phyloP scores from a whole-genome alignment of 2,888 invertebrate genomes.

The Acronicta psi region DNA sequence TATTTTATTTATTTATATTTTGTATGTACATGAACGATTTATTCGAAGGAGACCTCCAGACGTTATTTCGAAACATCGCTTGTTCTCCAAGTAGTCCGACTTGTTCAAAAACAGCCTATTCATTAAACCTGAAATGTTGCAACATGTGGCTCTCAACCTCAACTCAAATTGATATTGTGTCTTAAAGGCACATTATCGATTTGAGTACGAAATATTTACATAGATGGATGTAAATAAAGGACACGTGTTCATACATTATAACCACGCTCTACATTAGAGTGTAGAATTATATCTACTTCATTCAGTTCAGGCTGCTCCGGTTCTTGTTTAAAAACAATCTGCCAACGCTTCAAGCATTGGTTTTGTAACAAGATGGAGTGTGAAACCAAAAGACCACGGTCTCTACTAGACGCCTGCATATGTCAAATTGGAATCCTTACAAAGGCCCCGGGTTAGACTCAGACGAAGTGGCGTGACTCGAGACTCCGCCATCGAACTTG shows the following conservation, averaged over 20 bases:
- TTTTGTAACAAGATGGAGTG: too few relatives aligned
- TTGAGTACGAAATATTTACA: too few relatives aligned
- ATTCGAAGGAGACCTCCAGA: background rate
- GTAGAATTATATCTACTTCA: too few relatives aligned
- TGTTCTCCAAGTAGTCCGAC: slow-evolving; percentile 1
- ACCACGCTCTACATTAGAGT: too few relatives aligned
- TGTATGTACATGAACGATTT: background rate
- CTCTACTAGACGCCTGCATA: background rate
- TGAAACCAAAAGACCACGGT: background rate
- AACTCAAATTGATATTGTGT: slow-evolving; percentile 14
- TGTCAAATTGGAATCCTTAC: background rate
- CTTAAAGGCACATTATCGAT: too few relatives aligned
- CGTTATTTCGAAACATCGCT: slow-evolving; percentile 7
- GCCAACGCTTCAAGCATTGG: too few relatives aligned
- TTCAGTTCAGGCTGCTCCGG: too few relatives aligned
- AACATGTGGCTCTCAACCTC: background rate
- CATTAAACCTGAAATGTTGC: background rate
- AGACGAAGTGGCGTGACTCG: background rate
- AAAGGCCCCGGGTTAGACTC: background rate
- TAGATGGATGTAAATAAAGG: background rate
- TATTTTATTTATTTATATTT: too few relatives aligned
- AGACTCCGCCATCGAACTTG: too few relatives aligned
- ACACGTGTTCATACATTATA: too few relatives aligned
- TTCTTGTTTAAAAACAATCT: too few relatives aligned
- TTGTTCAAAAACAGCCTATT: slow-evolving; percentile 7